These are phyloP conservation scores for Liodrosophila aerea DNA, from an alignment of 2,888 invertebrate species.

Conservation along the genomic window DNA sequence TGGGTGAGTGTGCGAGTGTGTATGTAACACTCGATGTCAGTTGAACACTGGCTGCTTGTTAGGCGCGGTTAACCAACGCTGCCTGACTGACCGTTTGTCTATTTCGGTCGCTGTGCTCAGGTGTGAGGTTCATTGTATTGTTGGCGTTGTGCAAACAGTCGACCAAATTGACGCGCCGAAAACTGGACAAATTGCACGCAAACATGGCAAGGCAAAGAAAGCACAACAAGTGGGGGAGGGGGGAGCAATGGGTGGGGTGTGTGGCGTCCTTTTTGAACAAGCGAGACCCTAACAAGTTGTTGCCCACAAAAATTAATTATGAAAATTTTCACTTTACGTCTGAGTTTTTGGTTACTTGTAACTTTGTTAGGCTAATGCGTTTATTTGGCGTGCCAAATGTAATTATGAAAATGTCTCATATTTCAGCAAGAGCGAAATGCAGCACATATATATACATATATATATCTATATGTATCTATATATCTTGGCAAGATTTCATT, in stretches of 20 bases:
- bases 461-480: too few relatives aligned
- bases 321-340: constrained; percentile 67
- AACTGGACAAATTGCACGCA: constrained; percentile 65
- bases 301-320: constrained; percentile 69
- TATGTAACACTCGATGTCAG: constrained; percentile 26
- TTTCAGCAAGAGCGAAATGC: constrained; percentile 42
- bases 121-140: constrained; percentile 37
- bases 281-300: constrained; percentile 33
- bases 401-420: constrained; percentile 64
- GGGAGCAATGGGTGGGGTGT: background rate
- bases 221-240: background rate
- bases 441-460: too few relatives aligned
- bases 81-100: constrained; percentile 20
- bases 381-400: constrained; percentile 68
- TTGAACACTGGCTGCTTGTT: constrained; percentile 9
- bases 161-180: constrained; percentile 48
- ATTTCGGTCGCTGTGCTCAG: constrained; percentile 27
- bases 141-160: constrained; percentile 28
- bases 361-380: constrained; percentile 69
- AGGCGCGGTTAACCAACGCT: constrained; percentile 42
- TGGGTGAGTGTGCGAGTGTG: background rate
- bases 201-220: constrained; percentile 54
- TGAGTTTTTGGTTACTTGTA: constrained; percentile 56
- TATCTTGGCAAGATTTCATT: too few relatives aligned
- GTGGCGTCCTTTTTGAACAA: background rate